Base-by-base conservation (phyloP, 2,797 vertebrate species). In the Pipistrellus nathusii region DNA sequence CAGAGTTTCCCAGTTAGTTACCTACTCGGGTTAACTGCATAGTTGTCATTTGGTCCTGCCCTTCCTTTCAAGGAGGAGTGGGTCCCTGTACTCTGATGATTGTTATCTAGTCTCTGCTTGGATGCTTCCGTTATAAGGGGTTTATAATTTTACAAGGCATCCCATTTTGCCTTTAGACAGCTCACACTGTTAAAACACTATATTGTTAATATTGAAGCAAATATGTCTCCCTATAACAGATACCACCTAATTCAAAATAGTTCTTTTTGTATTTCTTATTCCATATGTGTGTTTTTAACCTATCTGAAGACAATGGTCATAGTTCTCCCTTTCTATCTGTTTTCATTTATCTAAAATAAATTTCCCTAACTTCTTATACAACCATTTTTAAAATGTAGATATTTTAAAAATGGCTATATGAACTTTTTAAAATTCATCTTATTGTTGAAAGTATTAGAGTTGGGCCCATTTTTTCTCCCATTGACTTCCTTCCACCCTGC, bases 261-360 rank as follows among this genome's bases (percentile, higher is more conserved):
- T 55, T 90, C 11, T 71, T 75, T 95, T 81, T 69, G 2, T 82
- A 14, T 90, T 94, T 59, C 25, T 59, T 59, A 27, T 59, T 95
- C 27, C 72, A 30, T 38, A 72, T 14, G 11, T 71, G 53, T 77
- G 14, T 71, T 25, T 11, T 73, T 68, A 64, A 85, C 23, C 46
- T 87, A 66, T 66, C 88, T 90, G 41, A 92, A 85, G 78, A 59
- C 20, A 88, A 46, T 55, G 15, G n/a, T 73, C 8, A 51, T 80
- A 27, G 6, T 57, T 86, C 20, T 0, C 14, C 12, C 55, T 21
- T 32, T 32, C 5, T 83, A 38, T 71, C 21, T 87, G 2, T 92
- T 53, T 76, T 68, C 23, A 38, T 77, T 83, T 80, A 17, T 69
- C 20, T 94, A 57, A 81, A 88, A 64, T 92, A 41, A 51, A 77